Evolutionary conservation across 2,888 invertebrate species (phyloP).

Genomic region (Megalurothrips usitatus): DNA sequence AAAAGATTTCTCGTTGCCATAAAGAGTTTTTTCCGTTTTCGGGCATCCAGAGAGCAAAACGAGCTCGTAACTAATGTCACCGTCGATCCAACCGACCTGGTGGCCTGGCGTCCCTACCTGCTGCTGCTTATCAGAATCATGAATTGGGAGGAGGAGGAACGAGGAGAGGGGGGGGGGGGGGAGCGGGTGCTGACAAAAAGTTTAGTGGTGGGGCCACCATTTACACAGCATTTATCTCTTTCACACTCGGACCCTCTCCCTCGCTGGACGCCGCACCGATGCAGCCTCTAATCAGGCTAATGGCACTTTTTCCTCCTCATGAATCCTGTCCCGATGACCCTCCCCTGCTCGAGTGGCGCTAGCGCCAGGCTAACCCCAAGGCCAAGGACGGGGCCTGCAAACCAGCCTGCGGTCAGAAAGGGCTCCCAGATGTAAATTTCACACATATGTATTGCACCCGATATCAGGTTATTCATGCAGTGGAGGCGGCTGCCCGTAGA

Average conservation of each 20-base stretch:
- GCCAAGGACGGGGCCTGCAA: too few species aligned
- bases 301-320: neutral
- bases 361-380: too few species aligned
- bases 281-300: neutral
- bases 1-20: too few species aligned
- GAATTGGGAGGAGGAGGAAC: neutral
- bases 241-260: neutral
- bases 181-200: neutral
- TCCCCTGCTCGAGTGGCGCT: too few species aligned
- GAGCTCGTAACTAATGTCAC: neutral
- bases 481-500: too few species aligned
- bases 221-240: conserved; percentile 16
- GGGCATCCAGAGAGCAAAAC: neutral
- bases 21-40: neutral
- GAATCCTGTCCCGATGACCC: neutral
- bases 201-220: neutral
- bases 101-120: neutral
- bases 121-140: conserved; percentile 11
- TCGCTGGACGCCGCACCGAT: neutral
- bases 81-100: too few species aligned
- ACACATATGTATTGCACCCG: too few species aligned
- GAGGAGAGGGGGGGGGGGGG: neutral
- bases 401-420: too few species aligned
- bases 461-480: too few species aligned
- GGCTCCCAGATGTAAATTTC: too few species aligned